These are phyloP conservation scores for Nasonia vitripennis DNA, from an alignment of 1,140 invertebrate species.

Conservation along the genomic window DNA sequence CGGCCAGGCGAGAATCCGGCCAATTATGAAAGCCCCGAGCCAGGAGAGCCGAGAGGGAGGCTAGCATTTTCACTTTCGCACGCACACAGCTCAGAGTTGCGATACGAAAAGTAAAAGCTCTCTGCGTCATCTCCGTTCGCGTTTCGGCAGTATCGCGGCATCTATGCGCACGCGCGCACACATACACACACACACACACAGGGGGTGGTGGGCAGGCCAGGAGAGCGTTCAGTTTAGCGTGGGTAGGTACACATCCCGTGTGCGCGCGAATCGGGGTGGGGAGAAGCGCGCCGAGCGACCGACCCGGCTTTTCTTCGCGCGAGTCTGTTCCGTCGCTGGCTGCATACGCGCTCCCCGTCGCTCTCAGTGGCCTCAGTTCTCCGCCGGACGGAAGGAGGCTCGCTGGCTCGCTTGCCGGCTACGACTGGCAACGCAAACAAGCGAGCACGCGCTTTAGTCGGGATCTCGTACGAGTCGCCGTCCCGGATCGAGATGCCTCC, in stretches of 20 bases:
- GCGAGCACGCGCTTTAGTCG: too few relatives aligned
- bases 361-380: background rate
- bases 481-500: background rate
- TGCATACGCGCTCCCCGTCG: background rate
- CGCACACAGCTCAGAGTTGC: too few relatives aligned
- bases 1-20: background rate
- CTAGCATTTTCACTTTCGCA: background rate
- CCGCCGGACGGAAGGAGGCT: too few relatives aligned
- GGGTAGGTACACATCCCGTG: conserved; percentile 24
- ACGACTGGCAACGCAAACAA: too few relatives aligned
- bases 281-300: background rate
- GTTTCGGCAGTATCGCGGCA: too few relatives aligned
- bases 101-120: too few relatives aligned
- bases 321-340: background rate
- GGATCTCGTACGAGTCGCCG: background rate
- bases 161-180: too few relatives aligned
- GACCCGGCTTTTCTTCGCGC: conserved; percentile 7
- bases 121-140: too few relatives aligned
- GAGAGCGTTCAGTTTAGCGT: background rate
- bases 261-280: background rate
- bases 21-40: too few relatives aligned
- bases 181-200: too few relatives aligned
- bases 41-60: background rate
- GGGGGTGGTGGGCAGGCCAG: background rate
- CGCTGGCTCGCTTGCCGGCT: too few relatives aligned